Conservation (phyloP, 2,797 vertebrate species). For the Podarcis lilfordi region DNA sequence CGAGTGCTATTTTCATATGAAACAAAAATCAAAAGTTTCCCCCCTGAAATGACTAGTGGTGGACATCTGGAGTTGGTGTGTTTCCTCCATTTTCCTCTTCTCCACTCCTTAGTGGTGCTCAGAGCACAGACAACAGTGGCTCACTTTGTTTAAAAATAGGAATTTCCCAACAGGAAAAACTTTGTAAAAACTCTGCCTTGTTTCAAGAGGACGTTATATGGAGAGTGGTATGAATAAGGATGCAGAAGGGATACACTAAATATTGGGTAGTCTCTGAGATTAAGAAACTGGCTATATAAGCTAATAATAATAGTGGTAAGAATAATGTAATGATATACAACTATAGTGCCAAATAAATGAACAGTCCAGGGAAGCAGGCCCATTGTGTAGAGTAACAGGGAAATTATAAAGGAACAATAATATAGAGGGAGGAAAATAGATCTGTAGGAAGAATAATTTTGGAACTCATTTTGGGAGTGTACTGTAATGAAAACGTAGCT, state of each 20-base stretch:
- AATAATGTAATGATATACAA: background rate
- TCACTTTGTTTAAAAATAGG: background rate
- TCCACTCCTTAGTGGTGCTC: background rate
- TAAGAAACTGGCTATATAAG: background rate
- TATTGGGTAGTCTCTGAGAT: background rate
- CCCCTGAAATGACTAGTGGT: background rate
- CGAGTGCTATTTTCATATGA: background rate
- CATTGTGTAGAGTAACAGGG: background rate
- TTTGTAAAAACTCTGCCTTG: background rate
- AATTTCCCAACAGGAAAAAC: background rate
- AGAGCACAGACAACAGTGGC: background rate
- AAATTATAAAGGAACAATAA: background rate
- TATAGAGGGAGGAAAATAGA: background rate
- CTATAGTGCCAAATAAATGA: background rate
- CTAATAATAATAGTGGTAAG: background rate
- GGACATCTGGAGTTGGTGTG: background rate
- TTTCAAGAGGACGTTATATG: background rate
- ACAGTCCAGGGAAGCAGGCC: background rate
- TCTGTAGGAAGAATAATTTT: background rate
- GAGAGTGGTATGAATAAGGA: background rate
- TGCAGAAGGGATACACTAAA: background rate
- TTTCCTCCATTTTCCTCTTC: background rate
- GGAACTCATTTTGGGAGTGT: background rate
- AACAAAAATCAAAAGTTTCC: background rate
- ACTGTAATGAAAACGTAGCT: background rate